Evolutionary conservation across 2,113 vertebrate genomes (phyloP).

Genomic region (Athene noctua): DNA sequence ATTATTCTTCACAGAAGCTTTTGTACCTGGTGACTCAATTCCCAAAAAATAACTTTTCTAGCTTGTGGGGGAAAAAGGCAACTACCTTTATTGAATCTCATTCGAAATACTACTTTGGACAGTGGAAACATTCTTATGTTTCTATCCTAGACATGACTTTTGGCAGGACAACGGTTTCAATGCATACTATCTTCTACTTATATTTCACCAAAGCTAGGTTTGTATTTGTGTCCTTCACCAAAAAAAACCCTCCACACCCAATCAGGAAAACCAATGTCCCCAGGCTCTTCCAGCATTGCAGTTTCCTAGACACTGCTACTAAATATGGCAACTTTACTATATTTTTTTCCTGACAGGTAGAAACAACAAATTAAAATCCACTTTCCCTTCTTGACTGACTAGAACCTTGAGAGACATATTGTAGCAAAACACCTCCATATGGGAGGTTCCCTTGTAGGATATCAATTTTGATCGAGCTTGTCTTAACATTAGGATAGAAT

Average conservation of each 20-base stretch:
- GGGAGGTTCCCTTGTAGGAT: rapidly evolving
- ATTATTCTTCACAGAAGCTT: neutral
- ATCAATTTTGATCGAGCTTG: neutral
- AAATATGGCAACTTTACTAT: neutral
- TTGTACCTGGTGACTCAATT: neutral
- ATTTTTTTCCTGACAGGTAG: neutral
- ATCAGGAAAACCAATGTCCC: neutral
- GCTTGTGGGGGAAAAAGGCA: rapidly evolving
- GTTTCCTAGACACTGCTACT: neutral
- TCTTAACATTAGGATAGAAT: neutral
- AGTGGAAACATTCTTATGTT: neutral
- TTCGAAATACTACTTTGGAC: neutral
- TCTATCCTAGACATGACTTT: neutral
- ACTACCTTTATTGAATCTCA: neutral
- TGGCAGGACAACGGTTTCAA: neutral
- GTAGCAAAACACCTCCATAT: neutral
- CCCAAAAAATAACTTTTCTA: neutral
- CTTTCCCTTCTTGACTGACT: neutral
- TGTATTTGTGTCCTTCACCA: neutral
- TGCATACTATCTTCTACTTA: neutral
- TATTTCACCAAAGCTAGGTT: neutral
- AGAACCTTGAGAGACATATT: neutral
- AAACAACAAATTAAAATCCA: neutral
- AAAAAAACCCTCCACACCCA: neutral
- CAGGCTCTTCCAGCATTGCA: neutral